Evolutionary conservation across 2,888 invertebrate genomes (phyloP).

Genomic region (Drosophila mulleri): DNA sequence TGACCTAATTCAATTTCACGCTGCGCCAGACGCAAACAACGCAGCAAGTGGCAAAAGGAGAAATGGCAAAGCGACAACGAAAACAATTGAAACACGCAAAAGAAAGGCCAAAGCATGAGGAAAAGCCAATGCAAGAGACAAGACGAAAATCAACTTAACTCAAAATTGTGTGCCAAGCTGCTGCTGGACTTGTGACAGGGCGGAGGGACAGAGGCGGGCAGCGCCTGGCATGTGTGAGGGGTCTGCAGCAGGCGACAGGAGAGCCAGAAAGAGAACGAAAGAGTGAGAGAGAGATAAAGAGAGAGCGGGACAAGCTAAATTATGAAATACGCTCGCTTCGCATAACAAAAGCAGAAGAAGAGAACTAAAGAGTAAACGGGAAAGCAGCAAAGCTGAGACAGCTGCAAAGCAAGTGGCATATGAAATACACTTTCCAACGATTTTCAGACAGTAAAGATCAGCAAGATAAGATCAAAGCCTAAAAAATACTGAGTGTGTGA

Average conservation of each 20-base stretch:
- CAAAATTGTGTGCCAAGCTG: constrained; percentile 52
- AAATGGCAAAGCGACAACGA: constrained; percentile 4
- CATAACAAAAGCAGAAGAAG: constrained; percentile 12
- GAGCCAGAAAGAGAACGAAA: neutral
- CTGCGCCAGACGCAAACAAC: constrained; percentile 62
- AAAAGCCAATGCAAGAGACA: constrained; percentile 21
- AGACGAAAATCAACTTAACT: constrained; percentile 69
- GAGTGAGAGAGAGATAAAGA: neutral
- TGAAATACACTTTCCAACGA: neutral
- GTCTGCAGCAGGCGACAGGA: neutral
- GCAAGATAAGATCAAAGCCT: no score
- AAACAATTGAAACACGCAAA: constrained; percentile 11
- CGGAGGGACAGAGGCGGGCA: neutral
- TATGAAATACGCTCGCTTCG: constrained; percentile 66
- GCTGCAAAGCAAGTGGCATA: neutral
- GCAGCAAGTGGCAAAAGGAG: constrained; percentile 21
- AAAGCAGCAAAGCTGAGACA: neutral
- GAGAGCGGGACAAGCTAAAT: constrained; percentile 59
- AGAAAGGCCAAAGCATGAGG: neutral
- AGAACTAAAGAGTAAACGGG: neutral
- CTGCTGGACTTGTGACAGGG: neutral
- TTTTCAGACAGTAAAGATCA: neutral
- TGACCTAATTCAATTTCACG: constrained; percentile 77
- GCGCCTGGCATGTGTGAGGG: constrained; percentile 7
- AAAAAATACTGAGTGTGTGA: no score